These are phyloP conservation scores for Carettochelys insculpta DNA, from an alignment of 2,113 vertebrate genomes.

Conservation along the genomic window DNA sequence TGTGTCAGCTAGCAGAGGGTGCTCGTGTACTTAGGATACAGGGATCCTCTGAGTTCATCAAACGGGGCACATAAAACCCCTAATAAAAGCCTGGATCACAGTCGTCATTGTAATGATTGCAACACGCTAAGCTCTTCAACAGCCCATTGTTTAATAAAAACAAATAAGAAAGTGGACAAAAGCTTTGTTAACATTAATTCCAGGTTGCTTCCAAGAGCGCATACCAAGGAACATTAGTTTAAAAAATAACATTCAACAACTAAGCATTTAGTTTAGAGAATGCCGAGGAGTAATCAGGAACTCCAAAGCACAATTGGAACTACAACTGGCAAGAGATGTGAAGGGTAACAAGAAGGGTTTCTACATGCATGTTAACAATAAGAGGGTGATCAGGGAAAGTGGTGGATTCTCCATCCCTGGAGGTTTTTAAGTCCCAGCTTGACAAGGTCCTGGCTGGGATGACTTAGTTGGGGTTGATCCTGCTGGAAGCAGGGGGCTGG, in stretches of 20 bases:
- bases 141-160: background rate
- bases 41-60: background rate
- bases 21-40: background rate
- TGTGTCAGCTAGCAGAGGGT: background rate
- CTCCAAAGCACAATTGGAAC: no score
- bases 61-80: background rate
- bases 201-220: constrained; percentile 8
- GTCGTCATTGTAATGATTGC: background rate
- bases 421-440: no score
- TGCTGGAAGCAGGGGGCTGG: no score
- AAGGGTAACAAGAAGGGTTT: no score
- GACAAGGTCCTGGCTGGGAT: no score
- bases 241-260: background rate
- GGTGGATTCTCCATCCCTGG: no score
- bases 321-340: no score
- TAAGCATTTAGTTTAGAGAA: no score
- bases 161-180: background rate
- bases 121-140: background rate
- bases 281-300: no score
- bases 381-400: no score
- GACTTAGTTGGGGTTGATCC: no score
- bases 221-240: background rate
- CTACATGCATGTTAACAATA: no score
- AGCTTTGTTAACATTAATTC: background rate
- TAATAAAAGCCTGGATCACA: background rate